Evolutionary conservation across 2,113 vertebrate species (phyloP).

Genomic region (Regulus satrapa): DNA sequence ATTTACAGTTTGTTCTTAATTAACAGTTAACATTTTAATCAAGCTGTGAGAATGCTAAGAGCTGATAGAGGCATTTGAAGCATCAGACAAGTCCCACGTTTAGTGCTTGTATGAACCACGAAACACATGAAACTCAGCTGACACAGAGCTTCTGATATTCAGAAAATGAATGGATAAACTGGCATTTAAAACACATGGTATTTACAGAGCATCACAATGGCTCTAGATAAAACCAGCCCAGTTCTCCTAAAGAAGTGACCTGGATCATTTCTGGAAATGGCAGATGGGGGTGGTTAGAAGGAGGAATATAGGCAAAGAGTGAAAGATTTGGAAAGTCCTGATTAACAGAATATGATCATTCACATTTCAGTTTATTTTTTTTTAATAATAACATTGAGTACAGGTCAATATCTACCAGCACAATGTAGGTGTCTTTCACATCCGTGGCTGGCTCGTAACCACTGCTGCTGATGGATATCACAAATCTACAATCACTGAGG

Average conservation of each 20-base stretch:
- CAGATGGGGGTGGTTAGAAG: not conserved
- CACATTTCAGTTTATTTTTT: not conserved
- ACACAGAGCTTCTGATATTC: not conserved
- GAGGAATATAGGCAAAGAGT: not conserved
- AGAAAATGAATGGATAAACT: not conserved
- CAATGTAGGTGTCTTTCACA: not conserved
- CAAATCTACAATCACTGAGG: not conserved
- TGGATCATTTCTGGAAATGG: not conserved
- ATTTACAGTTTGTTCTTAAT: not conserved
- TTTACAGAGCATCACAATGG: not conserved
- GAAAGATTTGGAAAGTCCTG: not conserved
- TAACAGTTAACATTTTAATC: slow-evolving; percentile 9
- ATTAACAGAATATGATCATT: not conserved
- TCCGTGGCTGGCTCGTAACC: not conserved
- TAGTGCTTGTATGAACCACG: not conserved
- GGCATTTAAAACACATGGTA: not conserved
- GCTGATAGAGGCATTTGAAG: not conserved
- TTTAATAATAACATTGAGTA: not conserved
- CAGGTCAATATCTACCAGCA: not conserved
- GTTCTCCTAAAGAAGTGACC: not conserved
- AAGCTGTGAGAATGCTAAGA: not conserved
- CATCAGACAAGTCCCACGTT: not conserved
- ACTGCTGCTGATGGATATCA: not conserved
- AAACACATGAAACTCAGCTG: not conserved
- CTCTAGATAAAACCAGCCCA: not conserved